A percentile compares a stretch with the other conserved stretches of the same genome.
These are phyloP conservation scores for Galemys pyrenaicus DNA, from an alignment of 2,113 vertebrate genomes.

Conservation along the genomic window DNA sequence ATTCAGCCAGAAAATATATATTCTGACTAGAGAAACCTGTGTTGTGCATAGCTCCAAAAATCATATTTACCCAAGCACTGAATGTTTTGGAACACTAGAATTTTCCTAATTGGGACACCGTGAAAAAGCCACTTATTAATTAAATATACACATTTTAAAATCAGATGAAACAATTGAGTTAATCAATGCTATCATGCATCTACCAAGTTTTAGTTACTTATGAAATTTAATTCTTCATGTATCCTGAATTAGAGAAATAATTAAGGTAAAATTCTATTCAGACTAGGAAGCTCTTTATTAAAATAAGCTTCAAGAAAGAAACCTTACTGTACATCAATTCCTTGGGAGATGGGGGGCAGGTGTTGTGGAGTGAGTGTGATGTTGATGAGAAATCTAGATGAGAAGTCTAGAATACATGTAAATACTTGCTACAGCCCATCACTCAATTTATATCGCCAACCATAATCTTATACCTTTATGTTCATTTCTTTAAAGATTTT, in stretches of 20 bases:
- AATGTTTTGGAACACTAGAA: constrained; percentile 10
- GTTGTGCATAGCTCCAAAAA: not conserved
- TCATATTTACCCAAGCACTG: not conserved
- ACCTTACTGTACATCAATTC: not conserved
- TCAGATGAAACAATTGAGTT: not conserved
- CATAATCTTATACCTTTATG: not conserved
- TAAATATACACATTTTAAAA: constrained; percentile 3
- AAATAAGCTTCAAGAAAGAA: constrained; percentile 7
- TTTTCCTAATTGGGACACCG: constrained; percentile 3
- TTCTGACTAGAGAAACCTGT: constrained; percentile 54
- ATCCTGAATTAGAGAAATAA: constrained; percentile 10
- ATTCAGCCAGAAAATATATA: constrained; percentile 52
- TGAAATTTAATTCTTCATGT: not conserved
- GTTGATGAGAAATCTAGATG: too few species aligned
- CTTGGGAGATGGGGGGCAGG: too few species aligned
- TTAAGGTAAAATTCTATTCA: not conserved
- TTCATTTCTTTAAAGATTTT: constrained; percentile 5
- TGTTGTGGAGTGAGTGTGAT: not conserved
- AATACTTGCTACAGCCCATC: not conserved
- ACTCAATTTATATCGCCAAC: not conserved
- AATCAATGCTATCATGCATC: not conserved
- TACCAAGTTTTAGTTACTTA: not conserved
- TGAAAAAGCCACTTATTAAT: constrained; percentile 48
- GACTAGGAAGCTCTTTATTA: not conserved
- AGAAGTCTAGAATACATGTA: not conserved